Evolutionary conservation across 2,797 vertebrate genomes (phyloP).

Genomic region (Vespertilio murinus): DNA sequence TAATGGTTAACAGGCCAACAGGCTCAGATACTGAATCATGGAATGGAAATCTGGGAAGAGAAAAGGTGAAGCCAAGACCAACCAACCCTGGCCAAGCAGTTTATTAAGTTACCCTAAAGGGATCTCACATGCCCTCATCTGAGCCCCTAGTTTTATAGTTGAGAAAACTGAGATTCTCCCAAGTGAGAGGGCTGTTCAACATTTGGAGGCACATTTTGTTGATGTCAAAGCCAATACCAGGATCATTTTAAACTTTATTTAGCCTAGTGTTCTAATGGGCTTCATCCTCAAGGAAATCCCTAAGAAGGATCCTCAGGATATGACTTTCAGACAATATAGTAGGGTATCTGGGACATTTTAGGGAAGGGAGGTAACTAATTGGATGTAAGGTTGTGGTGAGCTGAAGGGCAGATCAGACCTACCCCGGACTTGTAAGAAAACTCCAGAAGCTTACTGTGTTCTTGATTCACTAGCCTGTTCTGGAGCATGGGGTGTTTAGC

Average conservation of each 20-base stretch:
- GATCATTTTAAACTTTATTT: neutral
- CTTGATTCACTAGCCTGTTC: neutral
- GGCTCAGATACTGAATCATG: neutral
- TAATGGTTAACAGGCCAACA: neutral
- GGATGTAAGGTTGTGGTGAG: neutral
- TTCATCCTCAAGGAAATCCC: slow-evolving; percentile 20
- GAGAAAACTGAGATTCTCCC: neutral
- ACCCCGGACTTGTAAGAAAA: neutral
- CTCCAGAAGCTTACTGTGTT: neutral
- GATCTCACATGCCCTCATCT: neutral
- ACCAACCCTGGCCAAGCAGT: neutral
- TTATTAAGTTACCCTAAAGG: neutral
- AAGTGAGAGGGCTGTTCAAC: neutral
- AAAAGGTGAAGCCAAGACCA: neutral
- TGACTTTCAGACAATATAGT: neutral
- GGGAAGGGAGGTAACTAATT: neutral
- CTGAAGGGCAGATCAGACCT: neutral
- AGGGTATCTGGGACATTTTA: neutral
- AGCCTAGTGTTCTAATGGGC: neutral
- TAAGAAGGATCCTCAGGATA: neutral
- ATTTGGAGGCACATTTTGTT: neutral
- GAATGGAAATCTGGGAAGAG: neutral
- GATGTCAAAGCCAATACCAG: neutral
- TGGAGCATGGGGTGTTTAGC: neutral
- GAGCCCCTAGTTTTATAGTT: neutral